phyloP scores from a whole-genome alignment of 2,888 invertebrate species.

The Limnephilus auricula region DNA sequence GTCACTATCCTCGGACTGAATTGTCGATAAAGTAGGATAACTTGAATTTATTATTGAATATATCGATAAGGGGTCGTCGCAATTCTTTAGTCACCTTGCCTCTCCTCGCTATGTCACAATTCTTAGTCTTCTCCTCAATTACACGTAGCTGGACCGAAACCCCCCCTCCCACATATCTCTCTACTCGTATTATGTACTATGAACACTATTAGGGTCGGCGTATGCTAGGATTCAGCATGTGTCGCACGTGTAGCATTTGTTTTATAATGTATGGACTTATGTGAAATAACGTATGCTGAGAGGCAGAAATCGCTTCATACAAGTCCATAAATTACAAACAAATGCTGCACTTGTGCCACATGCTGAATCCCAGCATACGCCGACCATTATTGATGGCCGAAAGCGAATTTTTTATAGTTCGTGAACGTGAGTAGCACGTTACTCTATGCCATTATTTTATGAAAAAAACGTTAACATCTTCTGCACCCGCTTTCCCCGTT shows the following conservation, averaged over 20 bases:
- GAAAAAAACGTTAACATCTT: not conserved
- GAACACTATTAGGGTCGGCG: too few species aligned
- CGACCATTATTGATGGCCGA: not conserved
- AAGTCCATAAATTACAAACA: too few species aligned
- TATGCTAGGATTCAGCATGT: too few species aligned
- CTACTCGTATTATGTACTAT: not conserved
- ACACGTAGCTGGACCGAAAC: not conserved
- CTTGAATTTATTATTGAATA: not conserved
- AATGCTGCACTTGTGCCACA: too few species aligned
- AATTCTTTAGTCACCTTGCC: not conserved
- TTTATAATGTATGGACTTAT: too few species aligned
- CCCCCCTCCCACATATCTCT: too few species aligned
- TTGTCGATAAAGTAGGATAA: not conserved
- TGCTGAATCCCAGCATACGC: too few species aligned
- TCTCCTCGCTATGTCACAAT: not conserved
- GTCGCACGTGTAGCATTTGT: too few species aligned
- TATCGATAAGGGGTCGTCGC: not conserved
- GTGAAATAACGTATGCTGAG: too few species aligned
- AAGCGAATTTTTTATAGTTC: not conserved
- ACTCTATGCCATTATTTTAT: too few species aligned
- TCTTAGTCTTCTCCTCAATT: not conserved
- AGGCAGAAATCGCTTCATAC: too few species aligned
- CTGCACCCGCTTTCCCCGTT: not conserved
- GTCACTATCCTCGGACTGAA: not conserved
- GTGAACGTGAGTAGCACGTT: not conserved